Conservation (phyloP, 1,140 invertebrate genomes). For the Lycorma delicatula region DNA sequence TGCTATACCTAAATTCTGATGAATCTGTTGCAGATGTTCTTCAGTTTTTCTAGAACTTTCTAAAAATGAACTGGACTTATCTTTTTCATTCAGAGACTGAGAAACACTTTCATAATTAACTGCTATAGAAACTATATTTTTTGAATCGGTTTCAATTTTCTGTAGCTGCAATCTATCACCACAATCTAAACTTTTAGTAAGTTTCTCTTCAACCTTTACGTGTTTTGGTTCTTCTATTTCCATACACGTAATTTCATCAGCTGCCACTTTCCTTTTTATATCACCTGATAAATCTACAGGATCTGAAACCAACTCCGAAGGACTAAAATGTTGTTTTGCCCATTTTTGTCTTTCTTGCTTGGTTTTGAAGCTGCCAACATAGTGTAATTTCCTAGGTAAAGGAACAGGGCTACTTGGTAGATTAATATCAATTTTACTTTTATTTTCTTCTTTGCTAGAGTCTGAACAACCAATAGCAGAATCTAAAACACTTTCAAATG, state of each 20-base stretch:
- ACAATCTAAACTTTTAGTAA: not conserved
- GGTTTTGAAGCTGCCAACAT: constrained; percentile 37
- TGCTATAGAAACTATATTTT: not conserved
- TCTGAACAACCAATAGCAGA: constrained; percentile 1
- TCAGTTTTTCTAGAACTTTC: constrained; percentile 3
- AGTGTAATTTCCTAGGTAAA: constrained; percentile 24
- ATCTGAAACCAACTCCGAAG: not conserved
- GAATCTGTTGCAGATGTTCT: not conserved
- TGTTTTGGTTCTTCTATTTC: no score
- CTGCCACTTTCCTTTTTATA: not conserved
- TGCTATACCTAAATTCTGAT: not conserved
- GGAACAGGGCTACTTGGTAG: not conserved
- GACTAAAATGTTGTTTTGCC: constrained; percentile 20
- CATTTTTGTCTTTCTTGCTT: constrained; percentile 28
- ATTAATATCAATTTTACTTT: not conserved
- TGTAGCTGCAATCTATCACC: not conserved
- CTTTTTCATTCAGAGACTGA: not conserved
- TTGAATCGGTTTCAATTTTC: not conserved
- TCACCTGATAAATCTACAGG: not conserved
- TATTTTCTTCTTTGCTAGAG: not conserved
- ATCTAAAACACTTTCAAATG: not conserved
- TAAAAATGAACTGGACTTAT: not conserved
- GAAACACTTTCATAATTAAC: not conserved
- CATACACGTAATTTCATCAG: no score
- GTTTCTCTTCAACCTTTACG: not conserved